Evolutionary conservation across 2,888 invertebrate genomes (phyloP).

Genomic region (Boloria euphrosyne): DNA sequence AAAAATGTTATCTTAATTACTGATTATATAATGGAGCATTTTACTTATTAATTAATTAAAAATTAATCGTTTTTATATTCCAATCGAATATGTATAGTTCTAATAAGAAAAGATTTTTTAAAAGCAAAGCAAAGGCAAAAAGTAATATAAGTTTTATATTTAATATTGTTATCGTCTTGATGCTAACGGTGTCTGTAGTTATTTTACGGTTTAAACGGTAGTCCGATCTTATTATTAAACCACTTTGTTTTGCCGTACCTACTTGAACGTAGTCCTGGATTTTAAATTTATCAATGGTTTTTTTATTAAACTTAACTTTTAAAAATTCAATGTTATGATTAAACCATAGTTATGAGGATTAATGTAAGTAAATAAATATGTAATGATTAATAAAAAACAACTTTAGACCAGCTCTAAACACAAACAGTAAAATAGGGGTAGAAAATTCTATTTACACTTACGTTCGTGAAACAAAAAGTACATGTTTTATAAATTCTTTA

Average conservation of each 20-base stretch:
- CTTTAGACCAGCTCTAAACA: not conserved
- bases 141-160: not conserved
- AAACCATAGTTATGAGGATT: too few species aligned
- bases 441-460: not conserved
- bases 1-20: too few species aligned
- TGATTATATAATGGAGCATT: too few species aligned
- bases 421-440: not conserved
- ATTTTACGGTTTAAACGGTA: constrained; percentile 26
- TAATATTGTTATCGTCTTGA: constrained; percentile 1
- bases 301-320: not conserved
- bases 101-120: too few species aligned
- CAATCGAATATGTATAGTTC: too few species aligned
- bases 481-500: constrained; percentile 26
- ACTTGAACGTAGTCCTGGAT: not conserved
- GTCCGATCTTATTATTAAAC: constrained; percentile 28
- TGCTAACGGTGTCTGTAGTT: constrained; percentile 13
- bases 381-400: not conserved
- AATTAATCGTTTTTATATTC: too few species aligned
- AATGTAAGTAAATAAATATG: too few species aligned
- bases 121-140: too few species aligned
- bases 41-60: too few species aligned
- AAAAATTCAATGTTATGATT: not conserved
- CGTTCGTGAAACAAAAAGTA: constrained; percentile 1
- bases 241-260: constrained; percentile 28
- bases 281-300: too few species aligned